Conservation (phyloP, 1,140 invertebrate species). For the Nephila pilipes region DNA sequence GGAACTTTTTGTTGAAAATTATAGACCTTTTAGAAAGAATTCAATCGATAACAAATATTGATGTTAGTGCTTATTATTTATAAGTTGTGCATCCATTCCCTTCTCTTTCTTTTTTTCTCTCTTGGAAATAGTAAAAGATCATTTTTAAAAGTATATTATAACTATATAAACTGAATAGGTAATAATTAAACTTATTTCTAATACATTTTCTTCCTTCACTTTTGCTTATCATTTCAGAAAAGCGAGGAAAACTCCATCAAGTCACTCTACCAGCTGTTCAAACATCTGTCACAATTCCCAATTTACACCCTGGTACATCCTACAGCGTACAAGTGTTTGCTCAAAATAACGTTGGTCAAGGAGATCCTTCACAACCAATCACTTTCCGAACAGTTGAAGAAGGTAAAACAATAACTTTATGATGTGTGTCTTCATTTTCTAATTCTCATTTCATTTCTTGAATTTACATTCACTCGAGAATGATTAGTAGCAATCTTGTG, state of each 20-base stretch:
- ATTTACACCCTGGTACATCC: conserved; percentile 72
- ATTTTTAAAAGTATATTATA: neutral
- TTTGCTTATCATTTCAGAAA: conserved; percentile 43
- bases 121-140: neutral
- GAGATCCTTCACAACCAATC: conserved; percentile 69
- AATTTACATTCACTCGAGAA: no score
- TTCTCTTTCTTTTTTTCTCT: no score
- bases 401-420: conserved; percentile 37
- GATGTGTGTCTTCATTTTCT: no score
- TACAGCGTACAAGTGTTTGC: conserved; percentile 75
- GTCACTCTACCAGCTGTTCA: conserved; percentile 63
- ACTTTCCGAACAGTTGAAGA: conserved; percentile 74
- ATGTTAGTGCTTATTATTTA: neutral
- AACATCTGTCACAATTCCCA: conserved; percentile 56
- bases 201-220: no score
- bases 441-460: no score
- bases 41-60: no score
- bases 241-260: conserved; percentile 67
- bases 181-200: no score
- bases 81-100: no score
- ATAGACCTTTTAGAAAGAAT: no score
- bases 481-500: no score
- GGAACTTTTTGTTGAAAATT: no score
- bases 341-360: conserved; percentile 75
- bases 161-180: neutral